Base-by-base conservation (phyloP, 2,113 vertebrate species). In the Ceratotherium simum region DNA sequence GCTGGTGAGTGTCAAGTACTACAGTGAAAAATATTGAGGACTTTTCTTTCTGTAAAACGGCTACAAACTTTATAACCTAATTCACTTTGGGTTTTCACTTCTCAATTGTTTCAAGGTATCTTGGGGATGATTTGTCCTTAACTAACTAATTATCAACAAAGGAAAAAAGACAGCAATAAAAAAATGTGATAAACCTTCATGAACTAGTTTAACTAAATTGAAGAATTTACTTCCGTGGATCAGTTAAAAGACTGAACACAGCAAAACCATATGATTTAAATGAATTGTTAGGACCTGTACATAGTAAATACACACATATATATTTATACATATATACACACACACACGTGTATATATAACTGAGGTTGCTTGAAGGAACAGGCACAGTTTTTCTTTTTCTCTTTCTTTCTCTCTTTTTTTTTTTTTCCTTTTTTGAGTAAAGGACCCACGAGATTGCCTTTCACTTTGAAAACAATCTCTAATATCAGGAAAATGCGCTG, bases 381-480 rank as follows among this genome's bases (percentile, higher is more conserved):
- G 58, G 70, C 3, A 0, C 54, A 67, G 96, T 97, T 90, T 97
- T 96, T 96, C 97, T 92, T 83, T 96, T 27, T 78, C 58, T 91
- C 16, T 90, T 11, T 60, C 21, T 39, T 3, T 64, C 1, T 82
- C 25, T 83, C 4, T 58, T 31, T 2, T 16, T 8, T 7, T 56
- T 76, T 72, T 39, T 20, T 31, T 39, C 85, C 82, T 82, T 95
- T 98, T 98, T 97, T 89, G 79, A 99, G 98, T 96, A 98, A 98
- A 98, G 97, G 98, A 97, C 99, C 99, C 99, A 98, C 90, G 99
- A 99, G 99, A 99, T 99, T 99, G 98, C 98, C 97, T 99, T 99
- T 99, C 99, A 99, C 99, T 99, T 99, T 99, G 98, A 99, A 99
- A 99, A 99, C 99, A 99, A 99, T 99, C 98, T 99, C 99, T 99